phyloP scores from a whole-genome alignment of 53 echinoderm and acorn worm genomes.

The Echinarachnius parma region DNA sequence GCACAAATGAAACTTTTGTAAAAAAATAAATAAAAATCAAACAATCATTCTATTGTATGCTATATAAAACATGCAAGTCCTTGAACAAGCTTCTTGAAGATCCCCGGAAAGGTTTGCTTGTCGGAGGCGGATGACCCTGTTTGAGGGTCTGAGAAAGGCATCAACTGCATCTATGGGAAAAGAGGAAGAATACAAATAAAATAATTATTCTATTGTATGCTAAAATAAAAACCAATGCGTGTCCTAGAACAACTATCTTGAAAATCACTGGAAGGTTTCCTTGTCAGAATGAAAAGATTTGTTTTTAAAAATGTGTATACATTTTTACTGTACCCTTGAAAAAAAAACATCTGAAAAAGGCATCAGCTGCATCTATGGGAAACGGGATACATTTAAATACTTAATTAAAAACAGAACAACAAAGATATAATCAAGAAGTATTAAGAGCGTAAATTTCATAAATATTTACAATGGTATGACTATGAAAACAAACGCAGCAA shows the following conservation, averaged over 20 bases:
- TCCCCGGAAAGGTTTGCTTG: slow-evolving; percentile 6
- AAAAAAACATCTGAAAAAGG: not conserved
- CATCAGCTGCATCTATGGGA: no score
- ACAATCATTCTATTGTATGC: not conserved
- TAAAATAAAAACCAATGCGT: no score
- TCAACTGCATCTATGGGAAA: slow-evolving; percentile 14
- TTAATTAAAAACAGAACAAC: no score
- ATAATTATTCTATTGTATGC: not conserved
- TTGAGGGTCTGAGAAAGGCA: not conserved
- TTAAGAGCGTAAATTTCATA: no score
- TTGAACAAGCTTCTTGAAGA: slow-evolving; percentile 22
- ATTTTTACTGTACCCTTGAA: no score
- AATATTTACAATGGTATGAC: no score
- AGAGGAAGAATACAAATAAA: not conserved
- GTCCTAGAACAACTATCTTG: slow-evolving; percentile 24
- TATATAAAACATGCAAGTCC: no score
- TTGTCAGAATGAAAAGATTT: slow-evolving; percentile 9
- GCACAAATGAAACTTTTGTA: not conserved
- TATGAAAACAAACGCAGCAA: no score
- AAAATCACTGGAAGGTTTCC: not conserved
- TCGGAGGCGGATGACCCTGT: not conserved
- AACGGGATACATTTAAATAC: no score
- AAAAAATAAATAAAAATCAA: not conserved
- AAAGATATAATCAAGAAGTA: no score
- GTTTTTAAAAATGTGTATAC: no score